Evolutionary conservation across 2,797 vertebrate genomes (phyloP).

Genomic region (Menidia menidia): DNA sequence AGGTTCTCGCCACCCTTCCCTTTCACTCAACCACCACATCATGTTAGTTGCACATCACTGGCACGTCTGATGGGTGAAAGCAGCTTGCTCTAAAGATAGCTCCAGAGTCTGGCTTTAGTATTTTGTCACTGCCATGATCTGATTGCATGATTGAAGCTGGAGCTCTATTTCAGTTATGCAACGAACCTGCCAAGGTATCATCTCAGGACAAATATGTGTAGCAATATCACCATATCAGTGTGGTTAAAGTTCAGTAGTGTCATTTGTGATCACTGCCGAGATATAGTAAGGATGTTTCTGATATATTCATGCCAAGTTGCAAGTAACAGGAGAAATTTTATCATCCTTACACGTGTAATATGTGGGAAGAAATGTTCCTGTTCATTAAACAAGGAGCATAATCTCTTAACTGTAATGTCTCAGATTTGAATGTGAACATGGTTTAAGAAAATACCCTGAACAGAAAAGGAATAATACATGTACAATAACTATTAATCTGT

Average conservation of each 20-base stretch:
- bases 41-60: slow-evolving; percentile 50
- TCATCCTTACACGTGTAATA: neutral
- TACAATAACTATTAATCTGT: too few relatives aligned
- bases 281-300: slow-evolving; percentile 2
- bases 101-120: slow-evolving; percentile 31
- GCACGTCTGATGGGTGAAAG: slow-evolving; percentile 43
- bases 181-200: slow-evolving; percentile 29
- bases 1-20: slow-evolving; percentile 37
- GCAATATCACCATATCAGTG: slow-evolving; percentile 17
- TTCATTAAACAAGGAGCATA: neutral
- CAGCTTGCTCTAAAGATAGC: slow-evolving; percentile 47
- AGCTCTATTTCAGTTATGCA: slow-evolving; percentile 33
- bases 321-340: slow-evolving; percentile 11
- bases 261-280: slow-evolving; percentile 19
- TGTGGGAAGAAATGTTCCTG: neutral
- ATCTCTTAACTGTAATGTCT: neutral
- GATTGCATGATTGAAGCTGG: slow-evolving; percentile 42
- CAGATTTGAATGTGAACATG: neutral
- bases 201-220: slow-evolving; percentile 33
- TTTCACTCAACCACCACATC: slow-evolving; percentile 27
- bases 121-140: slow-evolving; percentile 32
- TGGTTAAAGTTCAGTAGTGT: slow-evolving; percentile 15
- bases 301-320: neutral
- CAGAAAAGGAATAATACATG: too few relatives aligned
- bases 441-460: neutral